These are phyloP conservation scores for Alca torda DNA, from an alignment of 2,797 vertebrate genomes.

Conservation along the genomic window DNA sequence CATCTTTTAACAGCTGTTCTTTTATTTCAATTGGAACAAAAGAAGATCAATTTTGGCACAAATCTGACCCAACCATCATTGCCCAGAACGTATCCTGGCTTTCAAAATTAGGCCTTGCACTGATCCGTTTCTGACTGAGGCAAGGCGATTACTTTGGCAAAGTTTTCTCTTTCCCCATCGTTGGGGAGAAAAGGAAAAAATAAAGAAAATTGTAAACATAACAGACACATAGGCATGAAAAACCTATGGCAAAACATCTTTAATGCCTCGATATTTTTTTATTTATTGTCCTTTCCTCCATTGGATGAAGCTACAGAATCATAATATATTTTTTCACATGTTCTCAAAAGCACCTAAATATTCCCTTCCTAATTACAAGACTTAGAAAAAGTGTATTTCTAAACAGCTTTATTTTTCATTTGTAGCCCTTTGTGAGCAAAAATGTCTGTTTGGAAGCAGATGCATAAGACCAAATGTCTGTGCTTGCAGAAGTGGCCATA, in stretches of 20 bases:
- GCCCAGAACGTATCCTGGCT: neutral
- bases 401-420: neutral
- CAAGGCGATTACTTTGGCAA: neutral
- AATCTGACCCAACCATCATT: neutral
- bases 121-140: neutral
- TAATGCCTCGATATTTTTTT: neutral
- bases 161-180: neutral
- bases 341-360: neutral
- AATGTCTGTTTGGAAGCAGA: conserved; percentile 74
- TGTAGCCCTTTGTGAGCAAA: conserved; percentile 71
- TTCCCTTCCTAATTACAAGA: neutral
- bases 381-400: neutral
- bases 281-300: neutral
- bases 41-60: neutral
- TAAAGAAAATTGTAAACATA: neutral
- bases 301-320: neutral
- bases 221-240: neutral
- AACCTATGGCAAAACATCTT: neutral
- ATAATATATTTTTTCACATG: neutral
- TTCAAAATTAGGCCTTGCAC: neutral
- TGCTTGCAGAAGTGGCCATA: conserved; percentile 4
- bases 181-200: neutral
- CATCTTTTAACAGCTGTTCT: neutral
- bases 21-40: conserved; percentile 12
- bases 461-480: conserved; percentile 62